Conservation (phyloP, 2,888 invertebrate species). For the Thumatha senex region DNA sequence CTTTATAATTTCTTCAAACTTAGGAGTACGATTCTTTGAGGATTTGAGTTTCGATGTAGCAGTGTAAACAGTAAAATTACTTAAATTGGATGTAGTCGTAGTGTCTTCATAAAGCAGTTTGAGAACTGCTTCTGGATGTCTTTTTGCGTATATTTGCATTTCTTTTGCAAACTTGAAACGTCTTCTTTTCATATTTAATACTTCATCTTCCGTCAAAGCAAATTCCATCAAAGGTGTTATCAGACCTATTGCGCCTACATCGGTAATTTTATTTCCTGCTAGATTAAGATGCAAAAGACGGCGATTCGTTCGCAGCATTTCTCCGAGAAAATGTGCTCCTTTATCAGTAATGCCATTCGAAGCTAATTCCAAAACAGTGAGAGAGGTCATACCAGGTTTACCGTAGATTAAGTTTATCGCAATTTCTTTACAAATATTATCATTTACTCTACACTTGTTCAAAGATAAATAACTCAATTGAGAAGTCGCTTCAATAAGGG, state of each 20-base stretch:
- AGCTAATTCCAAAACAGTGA: slow-evolving; percentile 48
- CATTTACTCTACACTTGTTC: slow-evolving; percentile 50
- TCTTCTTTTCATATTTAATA: slow-evolving; percentile 20
- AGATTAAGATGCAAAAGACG: slow-evolving; percentile 35
- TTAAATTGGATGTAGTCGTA: background rate
- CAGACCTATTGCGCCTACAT: slow-evolving; percentile 21
- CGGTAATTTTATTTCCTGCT: slow-evolving; percentile 35
- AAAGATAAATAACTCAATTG: slow-evolving; percentile 53
- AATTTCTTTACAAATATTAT: slow-evolving; percentile 43
- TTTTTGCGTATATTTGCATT: slow-evolving; percentile 30
- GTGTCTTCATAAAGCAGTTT: background rate
- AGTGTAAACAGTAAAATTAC: background rate
- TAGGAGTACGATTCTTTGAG: background rate
- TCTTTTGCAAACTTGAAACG: slow-evolving; percentile 30
- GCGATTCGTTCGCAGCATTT: slow-evolving; percentile 12
- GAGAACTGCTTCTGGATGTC: slow-evolving; percentile 31
- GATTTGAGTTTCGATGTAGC: background rate
- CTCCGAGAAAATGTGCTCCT: slow-evolving; percentile 1
- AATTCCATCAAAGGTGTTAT: slow-evolving; percentile 5
- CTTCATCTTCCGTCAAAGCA: slow-evolving; percentile 2
- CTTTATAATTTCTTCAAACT: background rate
- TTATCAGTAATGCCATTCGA: slow-evolving; percentile 47
- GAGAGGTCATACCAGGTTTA: slow-evolving; percentile 27
- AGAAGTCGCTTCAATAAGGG: slow-evolving; percentile 44
- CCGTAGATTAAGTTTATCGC: slow-evolving; percentile 36